Base-by-base conservation (phyloP, 2,888 invertebrate species). In the Agrochola litura region DNA sequence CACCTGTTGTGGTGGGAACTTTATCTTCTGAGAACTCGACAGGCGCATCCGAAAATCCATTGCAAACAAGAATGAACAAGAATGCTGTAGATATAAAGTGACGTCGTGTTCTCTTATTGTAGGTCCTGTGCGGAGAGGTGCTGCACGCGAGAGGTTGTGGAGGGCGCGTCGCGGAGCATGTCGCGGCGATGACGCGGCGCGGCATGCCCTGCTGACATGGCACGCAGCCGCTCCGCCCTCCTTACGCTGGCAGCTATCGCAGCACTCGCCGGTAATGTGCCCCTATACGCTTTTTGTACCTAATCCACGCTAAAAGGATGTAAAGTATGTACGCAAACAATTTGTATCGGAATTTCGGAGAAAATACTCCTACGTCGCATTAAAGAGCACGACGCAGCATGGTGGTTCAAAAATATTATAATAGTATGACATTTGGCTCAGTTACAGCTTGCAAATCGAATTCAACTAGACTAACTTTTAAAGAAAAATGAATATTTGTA, bases 121-220 rank as follows among this genome's bases (percentile, higher is more conserved):
- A 78, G 78, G 75, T 83, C 43, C 30, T 73, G 86, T 89, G 89
- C 80, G 77, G 72, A 84, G 73, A 74, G 82, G 85, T 83, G 85
- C 76, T 84, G 83, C 83, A 85, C 70, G 86, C 78, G 87, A 83
- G 82, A 82, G 80, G 81, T 73, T 73, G 87, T 72, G 86, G 88
- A 83, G 87, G 85, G 89, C 88, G 90, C 85, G 88, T 89, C 90
- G 91, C 85, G 91, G 89, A 90, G 89, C 92, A 93, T 93, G 94
- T 90, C 93, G 95, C 93, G 92, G 95, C 94, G 95, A 95, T 95
- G 96, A 95, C 95, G 95, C 94, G 92, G 92, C 93, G 92, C 95
- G 95, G 93, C 95, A 95, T 95, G 96, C 93, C 94, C 91, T 94
- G 96, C 95, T 96, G 96, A 96, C 95, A 96, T 96, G 96, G 96